Evolutionary conservation across 2,888 invertebrate genomes (phyloP), one percentile per base, ranked within the genome.

Genomic region (Drosophila siamana): DNA sequence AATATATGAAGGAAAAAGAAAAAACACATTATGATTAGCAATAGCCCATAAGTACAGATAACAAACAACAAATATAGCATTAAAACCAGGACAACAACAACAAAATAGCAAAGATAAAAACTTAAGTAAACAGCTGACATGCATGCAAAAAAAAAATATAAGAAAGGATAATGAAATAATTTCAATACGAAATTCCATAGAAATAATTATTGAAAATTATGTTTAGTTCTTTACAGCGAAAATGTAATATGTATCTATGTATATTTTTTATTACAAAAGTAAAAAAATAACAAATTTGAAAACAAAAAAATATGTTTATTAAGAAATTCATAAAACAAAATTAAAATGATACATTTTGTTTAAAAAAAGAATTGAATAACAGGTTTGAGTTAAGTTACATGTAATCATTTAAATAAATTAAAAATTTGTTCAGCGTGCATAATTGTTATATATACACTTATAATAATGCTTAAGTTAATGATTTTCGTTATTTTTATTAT

Each of bases 401-500:
- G 46, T 84, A 75, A 73, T 67, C 56, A 55, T 75, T 74, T 54
- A 78, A 69, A 71, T 67, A 70, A 75, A 73, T 74, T 66, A 15
- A 51, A 76, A 76, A 79, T 75, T 83, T 81, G 78, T 79, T 81
- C 68, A 73, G 77, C 84, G 79, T 86, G 82, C 83, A 89, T 88
- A 86, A 85, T 89, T 90, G 90, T 90, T 89, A 81, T 80, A 79
- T 77, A 52, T 59, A 79, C 59, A 87, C 73, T 71, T 73, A 75
- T 70, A 61, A 62, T 64, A 78, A 74, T 68, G 66, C 33, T 67
- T 89, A 87, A 84, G 78, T 82, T 78, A 79, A 87, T 80, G 76
- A 78, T 86, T 88, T 90, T 90, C 89, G 89, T 89, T 89, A 89
- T 87, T 66, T 70, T 78, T 86, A 83, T 85, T 78, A 78, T 84